Conservation (phyloP, 2,113 vertebrate species). For the Prunella himalayana region DNA sequence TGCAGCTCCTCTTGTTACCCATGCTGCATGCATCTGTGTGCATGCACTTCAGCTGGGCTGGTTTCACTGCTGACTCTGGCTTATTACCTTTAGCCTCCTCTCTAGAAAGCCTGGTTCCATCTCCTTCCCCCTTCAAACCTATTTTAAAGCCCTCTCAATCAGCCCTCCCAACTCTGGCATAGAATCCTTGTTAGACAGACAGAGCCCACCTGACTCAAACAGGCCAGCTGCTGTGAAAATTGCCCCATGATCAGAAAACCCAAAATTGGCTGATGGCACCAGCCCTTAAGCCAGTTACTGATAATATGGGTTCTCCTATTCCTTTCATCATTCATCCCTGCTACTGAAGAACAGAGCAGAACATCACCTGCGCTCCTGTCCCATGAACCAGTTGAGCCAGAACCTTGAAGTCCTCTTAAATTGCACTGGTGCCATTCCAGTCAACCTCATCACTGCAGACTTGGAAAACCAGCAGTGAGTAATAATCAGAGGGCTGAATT, state of each 20-base stretch:
- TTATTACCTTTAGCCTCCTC: neutral
- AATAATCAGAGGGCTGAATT: neutral
- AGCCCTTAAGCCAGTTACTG: neutral
- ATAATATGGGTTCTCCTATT: neutral
- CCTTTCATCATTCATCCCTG: neutral
- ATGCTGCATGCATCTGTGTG: too few species aligned
- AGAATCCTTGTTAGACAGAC: neutral
- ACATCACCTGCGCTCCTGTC: fast-evolving
- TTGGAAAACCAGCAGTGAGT: neutral
- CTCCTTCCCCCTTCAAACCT: neutral
- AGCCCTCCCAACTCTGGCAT: neutral
- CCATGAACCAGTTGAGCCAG: neutral
- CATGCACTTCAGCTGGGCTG: neutral
- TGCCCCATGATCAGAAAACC: neutral
- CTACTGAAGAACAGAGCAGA: neutral
- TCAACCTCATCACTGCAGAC: neutral
- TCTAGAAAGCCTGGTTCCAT: neutral
- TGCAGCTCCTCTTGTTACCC: neutral
- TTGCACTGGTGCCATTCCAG: too few species aligned
- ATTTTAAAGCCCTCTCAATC: neutral
- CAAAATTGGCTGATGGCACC: neutral
- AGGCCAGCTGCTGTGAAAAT: neutral
- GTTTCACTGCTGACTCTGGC: neutral
- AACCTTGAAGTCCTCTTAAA: neutral
- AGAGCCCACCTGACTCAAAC: neutral